These are phyloP conservation scores for Amblyjoppa fuscipennis DNA, from an alignment of 2,888 invertebrate species.

Conservation along the genomic window DNA sequence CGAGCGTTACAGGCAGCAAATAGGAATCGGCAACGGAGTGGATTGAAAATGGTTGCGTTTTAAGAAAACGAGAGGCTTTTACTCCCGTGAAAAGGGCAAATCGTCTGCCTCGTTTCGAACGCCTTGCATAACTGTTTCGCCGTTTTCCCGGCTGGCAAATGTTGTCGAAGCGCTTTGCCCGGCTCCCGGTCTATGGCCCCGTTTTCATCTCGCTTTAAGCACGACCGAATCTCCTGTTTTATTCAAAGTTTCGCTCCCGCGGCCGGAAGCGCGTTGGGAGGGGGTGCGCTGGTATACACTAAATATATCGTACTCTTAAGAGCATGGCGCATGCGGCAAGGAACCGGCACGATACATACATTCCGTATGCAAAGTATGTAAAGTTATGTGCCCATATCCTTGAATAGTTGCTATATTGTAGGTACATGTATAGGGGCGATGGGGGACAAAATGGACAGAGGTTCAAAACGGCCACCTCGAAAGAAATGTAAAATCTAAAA, in stretches of 20 bases:
- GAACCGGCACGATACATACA: constrained; percentile 32
- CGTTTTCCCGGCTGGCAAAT: constrained; percentile 21
- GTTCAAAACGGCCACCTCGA: too few relatives aligned
- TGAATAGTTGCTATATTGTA: constrained; percentile 9
- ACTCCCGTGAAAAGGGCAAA: constrained; percentile 56
- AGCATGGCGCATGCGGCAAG: constrained; percentile 46
- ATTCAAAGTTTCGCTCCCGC: constrained; percentile 74
- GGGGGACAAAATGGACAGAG: too few relatives aligned
- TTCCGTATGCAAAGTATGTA: constrained; percentile 31
- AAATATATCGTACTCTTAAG: constrained; percentile 75
- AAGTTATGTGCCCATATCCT: constrained; percentile 30
- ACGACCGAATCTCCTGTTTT: constrained; percentile 77
- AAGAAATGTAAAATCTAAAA: too few relatives aligned
- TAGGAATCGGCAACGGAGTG: neutral
- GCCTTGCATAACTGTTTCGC: constrained; percentile 13
- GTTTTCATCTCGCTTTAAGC: constrained; percentile 75
- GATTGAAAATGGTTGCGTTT: constrained; percentile 60
- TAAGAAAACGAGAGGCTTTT: constrained; percentile 62
- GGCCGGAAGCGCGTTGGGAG: constrained; percentile 33
- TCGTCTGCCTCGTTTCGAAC: constrained; percentile 49
- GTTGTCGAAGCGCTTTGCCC: constrained; percentile 63
- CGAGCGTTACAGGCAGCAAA: neutral
- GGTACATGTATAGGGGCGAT: neutral
- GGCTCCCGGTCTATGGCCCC: constrained; percentile 37
- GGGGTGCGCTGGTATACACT: constrained; percentile 71